Evolutionary conservation across 64 coral and sea anemone species (phyloP).

Genomic region (Pocillopora damicornis): DNA sequence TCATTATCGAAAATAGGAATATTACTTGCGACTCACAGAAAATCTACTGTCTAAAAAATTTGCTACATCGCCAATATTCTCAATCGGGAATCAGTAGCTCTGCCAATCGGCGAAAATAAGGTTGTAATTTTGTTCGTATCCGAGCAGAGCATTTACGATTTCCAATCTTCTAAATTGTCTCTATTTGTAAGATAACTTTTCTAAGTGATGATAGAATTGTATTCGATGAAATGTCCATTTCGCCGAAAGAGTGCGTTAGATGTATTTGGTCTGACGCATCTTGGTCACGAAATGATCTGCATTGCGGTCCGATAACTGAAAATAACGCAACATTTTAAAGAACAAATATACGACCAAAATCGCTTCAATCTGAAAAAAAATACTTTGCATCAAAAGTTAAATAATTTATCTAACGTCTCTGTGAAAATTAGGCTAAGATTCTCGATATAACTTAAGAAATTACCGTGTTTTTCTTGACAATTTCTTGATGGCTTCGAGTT

Average conservation of each 20-base stretch:
- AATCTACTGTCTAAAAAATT: constrained; percentile 1
- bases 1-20: too few species aligned
- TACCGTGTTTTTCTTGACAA: constrained; percentile 13
- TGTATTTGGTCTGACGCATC: not conserved
- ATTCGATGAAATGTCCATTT: not conserved
- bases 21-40: not conserved
- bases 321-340: constrained; percentile 24
- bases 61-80: not conserved
- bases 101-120: too few species aligned
- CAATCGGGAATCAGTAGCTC: too few species aligned
- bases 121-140: not conserved
- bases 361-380: not conserved
- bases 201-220: not conserved
- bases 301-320: not conserved
- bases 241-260: not conserved
- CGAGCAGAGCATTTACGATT: not conserved
- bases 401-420: constrained; percentile 12
- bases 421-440: not conserved
- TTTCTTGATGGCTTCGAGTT: constrained; percentile 11
- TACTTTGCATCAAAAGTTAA: not conserved
- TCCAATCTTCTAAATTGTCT: not conserved
- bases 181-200: not conserved
- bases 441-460: not conserved
- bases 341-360: not conserved
- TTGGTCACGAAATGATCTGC: not conserved